Base-by-base conservation (phyloP, 1,140 invertebrate species). In the Drosophila yakuba region DNA sequence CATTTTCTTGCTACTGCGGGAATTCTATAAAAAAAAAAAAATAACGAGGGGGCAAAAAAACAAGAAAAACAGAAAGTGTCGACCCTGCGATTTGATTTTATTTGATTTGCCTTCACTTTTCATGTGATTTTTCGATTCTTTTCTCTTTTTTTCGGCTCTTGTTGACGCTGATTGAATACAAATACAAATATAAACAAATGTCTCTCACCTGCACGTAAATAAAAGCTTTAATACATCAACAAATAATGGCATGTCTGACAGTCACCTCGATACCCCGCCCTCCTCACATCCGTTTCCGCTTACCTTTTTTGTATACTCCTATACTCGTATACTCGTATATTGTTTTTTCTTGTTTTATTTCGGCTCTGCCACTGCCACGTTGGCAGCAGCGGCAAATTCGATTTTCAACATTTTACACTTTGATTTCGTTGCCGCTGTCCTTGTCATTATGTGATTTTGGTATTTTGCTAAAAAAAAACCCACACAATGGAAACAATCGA, bases 141-240 rank as follows among this genome's bases (percentile, higher is more conserved):
- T 47, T 63, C 41, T 25, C 54, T 17, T 36, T 44, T 59, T 45
- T 36, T 14, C 4, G 50, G 61, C 74, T 73, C 59, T 75, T 75
- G 73, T 83, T 83, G 83, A 88, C 83, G 83, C 83, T 86, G 83
- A 86, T 86, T 86, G 83, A 86, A 86, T 86, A 86, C 83, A 84
- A 84, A 84, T 56, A 73, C 73, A 80, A 77, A 85, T 80, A 81
- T 80, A 88, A 88, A 88, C 76, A 88, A 89, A 86, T 86, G 83
- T 76, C 75, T 66, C 71, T 74, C 83, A 86, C 83, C 83, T 82
- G 83, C 71, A 88, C 72, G 79, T 68, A 66, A 86, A 78, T 81
- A 86, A 83, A 82, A 79, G 71, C 83, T 88, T 86, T 86, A 86
- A 83, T 88, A 88, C 55, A 66, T 82, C 83, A 88, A 66, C 83